phyloP scores from a whole-genome alignment of 1,140 invertebrate genomes.

The Spodoptera frugiperda region DNA sequence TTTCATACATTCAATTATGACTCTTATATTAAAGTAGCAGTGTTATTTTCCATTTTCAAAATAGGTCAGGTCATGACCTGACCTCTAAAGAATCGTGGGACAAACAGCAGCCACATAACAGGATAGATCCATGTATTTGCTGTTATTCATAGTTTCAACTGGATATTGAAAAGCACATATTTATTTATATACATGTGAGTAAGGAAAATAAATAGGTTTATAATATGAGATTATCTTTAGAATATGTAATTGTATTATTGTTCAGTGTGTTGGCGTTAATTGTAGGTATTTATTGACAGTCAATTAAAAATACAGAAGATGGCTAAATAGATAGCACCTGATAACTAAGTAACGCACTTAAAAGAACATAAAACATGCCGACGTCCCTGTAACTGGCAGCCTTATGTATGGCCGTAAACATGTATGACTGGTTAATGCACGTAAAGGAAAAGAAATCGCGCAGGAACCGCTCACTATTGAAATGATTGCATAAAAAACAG shows the following conservation, averaged over 20 bases:
- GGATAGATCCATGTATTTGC: not conserved
- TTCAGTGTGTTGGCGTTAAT: not conserved
- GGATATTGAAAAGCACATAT: not conserved
- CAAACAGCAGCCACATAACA: not conserved
- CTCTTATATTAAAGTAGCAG: not conserved
- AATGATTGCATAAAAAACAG: constrained; percentile 80
- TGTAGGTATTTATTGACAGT: not conserved
- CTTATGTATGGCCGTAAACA: constrained; percentile 14
- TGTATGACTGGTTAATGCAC: constrained; percentile 55
- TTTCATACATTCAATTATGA: not conserved
- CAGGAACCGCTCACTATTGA: constrained; percentile 77
- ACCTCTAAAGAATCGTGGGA: not conserved
- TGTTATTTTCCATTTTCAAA: not conserved
- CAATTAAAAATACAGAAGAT: not conserved
- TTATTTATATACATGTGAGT: constrained; percentile 1
- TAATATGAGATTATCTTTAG: too few species aligned
- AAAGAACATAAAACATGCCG: not conserved
- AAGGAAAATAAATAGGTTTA: constrained; percentile 13
- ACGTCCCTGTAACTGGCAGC: not conserved
- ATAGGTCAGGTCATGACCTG: not conserved
- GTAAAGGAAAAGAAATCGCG: constrained; percentile 74
- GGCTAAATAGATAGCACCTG: not conserved
- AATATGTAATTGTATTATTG: not conserved
- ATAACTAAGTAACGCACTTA: not conserved
- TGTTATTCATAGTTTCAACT: not conserved